phyloP scores from a whole-genome alignment of 2,797 vertebrate species.

The Tamandua tetradactyla region DNA sequence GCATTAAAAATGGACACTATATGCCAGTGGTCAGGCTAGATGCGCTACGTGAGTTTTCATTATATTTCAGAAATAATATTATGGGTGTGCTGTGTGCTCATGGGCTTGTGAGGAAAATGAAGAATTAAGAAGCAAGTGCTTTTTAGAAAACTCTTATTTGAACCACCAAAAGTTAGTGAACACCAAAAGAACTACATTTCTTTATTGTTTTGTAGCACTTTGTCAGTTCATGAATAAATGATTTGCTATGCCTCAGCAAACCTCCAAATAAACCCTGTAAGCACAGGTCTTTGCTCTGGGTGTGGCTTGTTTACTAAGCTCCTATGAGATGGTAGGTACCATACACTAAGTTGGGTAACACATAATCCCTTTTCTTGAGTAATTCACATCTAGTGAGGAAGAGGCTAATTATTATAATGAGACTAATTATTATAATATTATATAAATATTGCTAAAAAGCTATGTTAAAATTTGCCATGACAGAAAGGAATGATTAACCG shows the following conservation, averaged over 20 bases:
- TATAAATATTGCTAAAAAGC: neutral
- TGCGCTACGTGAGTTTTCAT: neutral
- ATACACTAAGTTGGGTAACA: neutral
- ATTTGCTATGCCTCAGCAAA: slow-evolving; percentile 8
- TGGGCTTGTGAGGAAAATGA: neutral
- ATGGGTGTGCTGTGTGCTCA: neutral
- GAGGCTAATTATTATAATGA: neutral
- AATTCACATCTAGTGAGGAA: neutral
- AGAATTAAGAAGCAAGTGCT: no score
- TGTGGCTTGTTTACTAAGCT: no score
- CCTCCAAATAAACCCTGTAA: neutral
- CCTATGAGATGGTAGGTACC: neutral
- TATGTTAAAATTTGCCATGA: neutral
- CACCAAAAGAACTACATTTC: neutral
- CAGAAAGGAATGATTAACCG: neutral
- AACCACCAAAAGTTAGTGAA: slow-evolving; percentile 44
- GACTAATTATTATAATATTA: no score
- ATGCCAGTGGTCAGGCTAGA: slow-evolving; percentile 13
- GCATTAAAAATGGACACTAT: slow-evolving; percentile 23
- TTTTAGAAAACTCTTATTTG: slow-evolving; percentile 20
- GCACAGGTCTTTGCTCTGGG: neutral
- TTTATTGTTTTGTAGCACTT: neutral
- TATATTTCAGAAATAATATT: slow-evolving; percentile 29
- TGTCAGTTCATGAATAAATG: slow-evolving; percentile 36
- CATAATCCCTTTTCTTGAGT: neutral